A percentile compares a stretch with the other conserved stretches of the same genome.
Conservation (phyloP, 2,888 invertebrate genomes). For the Diabrotica balteata region DNA sequence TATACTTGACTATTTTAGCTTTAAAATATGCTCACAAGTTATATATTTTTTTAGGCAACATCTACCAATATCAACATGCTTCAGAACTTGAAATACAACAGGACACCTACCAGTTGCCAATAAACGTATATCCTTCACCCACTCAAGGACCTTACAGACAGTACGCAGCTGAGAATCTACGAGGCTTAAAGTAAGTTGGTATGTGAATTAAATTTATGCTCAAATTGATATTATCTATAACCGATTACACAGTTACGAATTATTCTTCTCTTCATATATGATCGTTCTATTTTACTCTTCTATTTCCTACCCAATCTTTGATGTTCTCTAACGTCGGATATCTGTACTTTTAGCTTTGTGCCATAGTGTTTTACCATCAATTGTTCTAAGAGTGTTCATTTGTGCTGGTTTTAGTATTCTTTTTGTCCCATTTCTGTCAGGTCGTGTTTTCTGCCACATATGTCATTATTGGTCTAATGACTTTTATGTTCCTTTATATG, state of each 20-base stretch:
- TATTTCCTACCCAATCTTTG: too few species aligned
- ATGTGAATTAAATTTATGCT: constrained; percentile 25
- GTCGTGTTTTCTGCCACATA: too few species aligned
- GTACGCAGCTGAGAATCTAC: constrained; percentile 36
- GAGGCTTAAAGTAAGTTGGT: constrained; percentile 44
- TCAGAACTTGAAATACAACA: constrained; percentile 39
- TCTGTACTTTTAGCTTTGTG: too few species aligned
- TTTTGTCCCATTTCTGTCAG: too few species aligned
- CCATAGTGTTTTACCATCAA: too few species aligned
- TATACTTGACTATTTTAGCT: too few species aligned
- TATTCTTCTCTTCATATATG: not conserved
- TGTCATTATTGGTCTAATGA: too few species aligned
- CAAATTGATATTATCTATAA: constrained; percentile 17
- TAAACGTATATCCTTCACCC: constrained; percentile 24
- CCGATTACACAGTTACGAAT: not conserved
- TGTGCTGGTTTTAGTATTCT: too few species aligned
- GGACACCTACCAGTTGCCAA: constrained; percentile 48
- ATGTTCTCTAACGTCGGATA: too few species aligned
- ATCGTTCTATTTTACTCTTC: too few species aligned
- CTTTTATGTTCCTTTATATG: too few species aligned
- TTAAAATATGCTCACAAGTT: not conserved
- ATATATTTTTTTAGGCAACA: not conserved
- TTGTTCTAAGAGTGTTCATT: too few species aligned
- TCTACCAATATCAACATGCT: constrained; percentile 13
- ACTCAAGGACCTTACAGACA: constrained; percentile 35